A percentile compares a stretch with the other conserved stretches of the same genome.
Evolutionary conservation across 2,113 vertebrate species (phyloP).

Genomic region (Australoheros scitulus): DNA sequence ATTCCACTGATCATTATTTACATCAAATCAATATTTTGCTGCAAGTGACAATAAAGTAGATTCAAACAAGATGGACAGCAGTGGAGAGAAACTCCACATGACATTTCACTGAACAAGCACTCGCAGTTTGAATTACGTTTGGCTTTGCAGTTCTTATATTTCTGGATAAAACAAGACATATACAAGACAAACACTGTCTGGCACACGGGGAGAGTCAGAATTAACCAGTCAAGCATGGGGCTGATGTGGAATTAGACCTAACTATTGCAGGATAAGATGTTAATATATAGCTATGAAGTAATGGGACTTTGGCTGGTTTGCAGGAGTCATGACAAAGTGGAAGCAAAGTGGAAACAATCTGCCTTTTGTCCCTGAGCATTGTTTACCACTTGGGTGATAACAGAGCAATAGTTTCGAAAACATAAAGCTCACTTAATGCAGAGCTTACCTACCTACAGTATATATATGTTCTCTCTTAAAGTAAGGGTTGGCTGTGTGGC

Average conservation of each 20-base stretch:
- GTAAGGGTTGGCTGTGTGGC: not conserved
- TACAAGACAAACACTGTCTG: not conserved
- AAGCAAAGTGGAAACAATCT: constrained; percentile 27
- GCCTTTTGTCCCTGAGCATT: not conserved
- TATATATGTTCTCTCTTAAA: not conserved
- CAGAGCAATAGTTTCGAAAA: constrained; percentile 7
- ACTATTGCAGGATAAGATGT: constrained; percentile 16
- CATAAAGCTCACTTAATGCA: constrained; percentile 9
- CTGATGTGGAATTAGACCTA: constrained; percentile 28
- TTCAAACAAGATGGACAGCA: constrained; percentile 15
- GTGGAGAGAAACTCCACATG: constrained; percentile 13
- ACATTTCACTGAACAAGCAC: not conserved
- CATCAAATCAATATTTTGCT: constrained; percentile 44
- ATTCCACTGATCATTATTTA: constrained; percentile 40
- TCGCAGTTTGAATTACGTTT: not conserved
- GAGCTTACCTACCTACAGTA: not conserved
- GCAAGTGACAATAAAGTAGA: constrained; percentile 19
- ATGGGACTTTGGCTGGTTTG: constrained; percentile 32
- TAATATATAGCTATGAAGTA: constrained; percentile 34
- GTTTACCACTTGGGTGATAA: constrained; percentile 21
- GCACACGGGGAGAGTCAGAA: not conserved
- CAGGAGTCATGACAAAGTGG: constrained; percentile 37
- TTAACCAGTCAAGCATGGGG: constrained; percentile 39
- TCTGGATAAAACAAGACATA: not conserved
- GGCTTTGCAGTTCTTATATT: not conserved